Evolutionary conservation across 2,888 invertebrate genomes (phyloP).

Genomic region (Trachelus troglodyta): DNA sequence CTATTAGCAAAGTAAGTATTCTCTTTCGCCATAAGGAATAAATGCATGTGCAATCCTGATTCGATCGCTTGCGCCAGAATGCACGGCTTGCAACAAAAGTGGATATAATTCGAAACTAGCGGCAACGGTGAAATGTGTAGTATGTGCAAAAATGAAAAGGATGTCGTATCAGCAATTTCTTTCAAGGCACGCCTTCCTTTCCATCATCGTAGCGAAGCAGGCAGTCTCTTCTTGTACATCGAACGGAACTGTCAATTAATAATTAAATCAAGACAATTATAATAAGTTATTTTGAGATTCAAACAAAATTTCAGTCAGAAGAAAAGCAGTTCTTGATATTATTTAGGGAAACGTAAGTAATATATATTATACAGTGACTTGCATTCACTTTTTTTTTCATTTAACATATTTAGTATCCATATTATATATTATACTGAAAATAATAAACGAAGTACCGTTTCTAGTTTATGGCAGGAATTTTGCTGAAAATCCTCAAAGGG

Average conservation of each 20-base stretch:
- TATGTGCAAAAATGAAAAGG: slow-evolving; percentile 49
- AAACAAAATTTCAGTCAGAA: background rate
- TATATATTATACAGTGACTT: background rate
- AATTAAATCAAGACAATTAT: background rate
- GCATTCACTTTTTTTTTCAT: background rate
- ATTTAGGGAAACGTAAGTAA: background rate
- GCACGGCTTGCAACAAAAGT: slow-evolving; percentile 20
- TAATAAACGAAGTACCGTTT: background rate
- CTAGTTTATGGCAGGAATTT: background rate
- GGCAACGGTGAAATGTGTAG: slow-evolving; percentile 37
- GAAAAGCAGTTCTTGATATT: background rate
- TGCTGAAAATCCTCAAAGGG: background rate
- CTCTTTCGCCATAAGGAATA: background rate
- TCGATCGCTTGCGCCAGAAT: slow-evolving; percentile 9
- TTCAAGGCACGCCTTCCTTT: slow-evolving; percentile 21
- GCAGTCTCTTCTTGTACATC: background rate
- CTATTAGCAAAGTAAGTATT: background rate
- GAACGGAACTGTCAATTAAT: background rate
- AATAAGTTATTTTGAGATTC: background rate
- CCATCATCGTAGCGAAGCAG: background rate
- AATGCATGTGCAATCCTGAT: slow-evolving; percentile 2
- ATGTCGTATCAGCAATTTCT: slow-evolving; percentile 52
- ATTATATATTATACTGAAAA: background rate
- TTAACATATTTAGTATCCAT: background rate
- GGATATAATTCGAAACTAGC: slow-evolving; percentile 15